A percentile compares a stretch with the other conserved stretches of the same genome.
Conservation (phyloP, 2,797 vertebrate genomes). For the Helostoma temminkii region DNA sequence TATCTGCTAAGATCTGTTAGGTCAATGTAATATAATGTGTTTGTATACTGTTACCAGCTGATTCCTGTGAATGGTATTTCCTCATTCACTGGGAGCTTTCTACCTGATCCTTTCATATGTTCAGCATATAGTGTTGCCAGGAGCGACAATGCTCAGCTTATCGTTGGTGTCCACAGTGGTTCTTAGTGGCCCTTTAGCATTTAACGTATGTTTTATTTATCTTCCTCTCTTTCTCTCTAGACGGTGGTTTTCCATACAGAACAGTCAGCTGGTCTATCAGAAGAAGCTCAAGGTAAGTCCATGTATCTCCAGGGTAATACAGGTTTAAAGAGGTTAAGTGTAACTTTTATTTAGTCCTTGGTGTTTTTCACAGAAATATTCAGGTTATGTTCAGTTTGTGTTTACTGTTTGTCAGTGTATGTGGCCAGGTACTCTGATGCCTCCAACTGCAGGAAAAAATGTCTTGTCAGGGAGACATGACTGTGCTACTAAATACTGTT, state of each 20-base stretch:
- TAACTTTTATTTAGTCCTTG: constrained; percentile 20
- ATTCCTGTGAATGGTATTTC: background rate
- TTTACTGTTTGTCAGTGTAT: constrained; percentile 18
- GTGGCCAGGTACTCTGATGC: background rate
- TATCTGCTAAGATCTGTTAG: background rate
- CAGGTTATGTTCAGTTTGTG: constrained; percentile 26
- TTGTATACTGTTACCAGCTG: background rate
- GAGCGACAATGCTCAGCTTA: constrained; percentile 14
- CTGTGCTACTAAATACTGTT: constrained; percentile 8
- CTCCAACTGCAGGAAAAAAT: background rate
- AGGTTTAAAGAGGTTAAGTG: constrained; percentile 60
- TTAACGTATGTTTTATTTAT: constrained; percentile 40
- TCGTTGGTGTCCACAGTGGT: constrained; percentile 5
- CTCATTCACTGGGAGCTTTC: background rate
- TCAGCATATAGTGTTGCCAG: constrained; percentile 5
- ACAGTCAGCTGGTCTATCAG: constrained; percentile 99
- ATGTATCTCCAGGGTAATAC: constrained; percentile 7
- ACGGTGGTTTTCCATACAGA: constrained; percentile 99
- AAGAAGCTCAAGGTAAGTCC: constrained; percentile 94
- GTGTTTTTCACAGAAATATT: constrained; percentile 27
- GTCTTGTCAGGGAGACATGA: constrained; percentile 15
- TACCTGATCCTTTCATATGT: background rate
- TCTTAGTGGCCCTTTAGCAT: constrained; percentile 13
- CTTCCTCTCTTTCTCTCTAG: constrained; percentile 72
- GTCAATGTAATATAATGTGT: no score